phyloP scores from a whole-genome alignment of 2,113 vertebrate genomes.

The Takifugu bimaculatus region DNA sequence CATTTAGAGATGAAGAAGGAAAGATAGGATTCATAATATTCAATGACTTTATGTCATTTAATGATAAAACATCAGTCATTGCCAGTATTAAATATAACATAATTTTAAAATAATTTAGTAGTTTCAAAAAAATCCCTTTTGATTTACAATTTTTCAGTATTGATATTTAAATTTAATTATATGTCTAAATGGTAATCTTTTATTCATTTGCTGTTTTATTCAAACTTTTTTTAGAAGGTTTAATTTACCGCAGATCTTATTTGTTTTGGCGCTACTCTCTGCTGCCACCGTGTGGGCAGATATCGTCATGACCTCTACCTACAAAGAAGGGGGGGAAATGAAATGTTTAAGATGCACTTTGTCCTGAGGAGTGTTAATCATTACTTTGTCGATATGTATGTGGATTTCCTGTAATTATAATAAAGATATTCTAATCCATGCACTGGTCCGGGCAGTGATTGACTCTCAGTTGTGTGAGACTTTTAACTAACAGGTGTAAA shows the following conservation, averaged over 20 bases:
- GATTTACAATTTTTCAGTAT: neutral
- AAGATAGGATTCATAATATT: neutral
- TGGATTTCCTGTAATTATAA: slow-evolving; percentile 52
- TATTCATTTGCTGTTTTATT: slow-evolving; percentile 32
- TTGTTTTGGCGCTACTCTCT: slow-evolving; percentile 31
- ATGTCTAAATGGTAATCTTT: slow-evolving; percentile 13
- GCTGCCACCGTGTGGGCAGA: slow-evolving; percentile 49
- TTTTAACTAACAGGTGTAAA: neutral
- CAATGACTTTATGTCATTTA: too few relatives aligned
- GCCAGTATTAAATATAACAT: neutral
- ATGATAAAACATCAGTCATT: neutral
- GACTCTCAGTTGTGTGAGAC: neutral
- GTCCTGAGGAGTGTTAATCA: slow-evolving; percentile 28
- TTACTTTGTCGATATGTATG: slow-evolving; percentile 38
- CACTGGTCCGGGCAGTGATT: neutral
- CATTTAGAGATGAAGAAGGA: neutral
- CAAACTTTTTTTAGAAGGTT: slow-evolving; percentile 11
- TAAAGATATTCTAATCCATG: slow-evolving; percentile 43
- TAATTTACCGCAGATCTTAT: slow-evolving; percentile 3
- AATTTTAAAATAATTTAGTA: neutral
- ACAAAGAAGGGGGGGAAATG: slow-evolving; percentile 29
- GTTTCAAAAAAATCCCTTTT: too few relatives aligned
- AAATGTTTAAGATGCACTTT: slow-evolving; percentile 26
- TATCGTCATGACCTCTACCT: slow-evolving; percentile 8
- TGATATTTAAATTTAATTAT: slow-evolving; percentile 20